Conservation (phyloP, 2,797 vertebrate species). For the Xenopus petersii region DNA sequence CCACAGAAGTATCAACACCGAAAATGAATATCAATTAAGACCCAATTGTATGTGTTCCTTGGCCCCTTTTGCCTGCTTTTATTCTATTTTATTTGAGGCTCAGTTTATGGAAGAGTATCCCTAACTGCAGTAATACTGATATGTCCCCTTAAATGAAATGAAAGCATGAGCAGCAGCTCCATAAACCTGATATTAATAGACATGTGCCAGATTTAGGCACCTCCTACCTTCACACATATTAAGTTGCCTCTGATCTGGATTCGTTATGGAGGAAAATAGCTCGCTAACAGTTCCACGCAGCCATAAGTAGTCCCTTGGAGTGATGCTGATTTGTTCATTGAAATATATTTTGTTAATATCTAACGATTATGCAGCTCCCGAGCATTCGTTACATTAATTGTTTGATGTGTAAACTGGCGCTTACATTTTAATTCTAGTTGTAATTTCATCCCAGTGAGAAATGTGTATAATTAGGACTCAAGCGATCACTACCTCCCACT, state of each 20-base stretch:
- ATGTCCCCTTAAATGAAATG: no score
- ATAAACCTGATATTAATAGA: background rate
- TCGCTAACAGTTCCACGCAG: slow-evolving; percentile 9
- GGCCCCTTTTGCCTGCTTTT: no score
- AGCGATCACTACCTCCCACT: slow-evolving; percentile 10
- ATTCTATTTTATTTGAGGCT: no score
- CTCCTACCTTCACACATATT: slow-evolving; percentile 15
- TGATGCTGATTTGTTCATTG: slow-evolving; percentile 13
- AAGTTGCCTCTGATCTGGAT: slow-evolving; percentile 34
- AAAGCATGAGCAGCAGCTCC: background rate
- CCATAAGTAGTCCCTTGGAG: slow-evolving; percentile 17
- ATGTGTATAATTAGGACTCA: slow-evolving; percentile 23
- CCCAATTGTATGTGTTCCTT: no score
- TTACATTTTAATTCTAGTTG: slow-evolving; percentile 18
- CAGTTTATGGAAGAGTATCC: no score
- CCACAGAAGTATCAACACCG: no score
- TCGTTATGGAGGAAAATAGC: slow-evolving; percentile 17
- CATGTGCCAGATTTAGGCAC: background rate
- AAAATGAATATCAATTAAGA: no score
- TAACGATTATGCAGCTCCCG: slow-evolving; percentile 28
- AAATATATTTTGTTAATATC: slow-evolving; percentile 11
- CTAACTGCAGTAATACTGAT: no score
- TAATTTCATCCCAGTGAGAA: slow-evolving; percentile 16
- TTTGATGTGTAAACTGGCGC: slow-evolving; percentile 33
- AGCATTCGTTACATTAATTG: slow-evolving; percentile 22